Evolutionary conservation across 2,113 vertebrate genomes (phyloP).

Genomic region (Alouatta palliata): DNA sequence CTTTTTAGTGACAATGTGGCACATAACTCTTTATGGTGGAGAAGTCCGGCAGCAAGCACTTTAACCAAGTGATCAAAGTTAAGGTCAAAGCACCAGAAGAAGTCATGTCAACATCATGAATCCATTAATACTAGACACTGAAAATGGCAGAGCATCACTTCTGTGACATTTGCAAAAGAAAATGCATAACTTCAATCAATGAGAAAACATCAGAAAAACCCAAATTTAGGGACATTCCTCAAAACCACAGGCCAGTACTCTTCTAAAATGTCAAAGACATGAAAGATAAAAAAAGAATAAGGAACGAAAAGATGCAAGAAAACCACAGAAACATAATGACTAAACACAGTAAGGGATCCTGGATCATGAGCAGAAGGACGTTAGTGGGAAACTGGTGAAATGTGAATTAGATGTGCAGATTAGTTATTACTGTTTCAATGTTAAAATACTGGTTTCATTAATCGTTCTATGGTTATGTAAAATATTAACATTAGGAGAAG

Average conservation of each 20-base stretch:
- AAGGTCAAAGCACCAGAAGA: neutral
- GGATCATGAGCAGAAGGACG: neutral
- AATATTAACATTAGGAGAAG: neutral
- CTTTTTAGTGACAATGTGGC: neutral
- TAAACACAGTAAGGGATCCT: neutral
- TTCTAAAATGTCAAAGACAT: neutral
- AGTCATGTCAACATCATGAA: neutral
- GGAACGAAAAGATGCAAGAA: neutral
- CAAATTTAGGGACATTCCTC: neutral
- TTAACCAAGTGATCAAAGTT: neutral
- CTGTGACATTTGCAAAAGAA: neutral
- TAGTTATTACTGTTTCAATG: neutral
- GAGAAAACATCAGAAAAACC: neutral
- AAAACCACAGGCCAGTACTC: neutral
- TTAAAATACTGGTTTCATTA: neutral
- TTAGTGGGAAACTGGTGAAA: neutral
- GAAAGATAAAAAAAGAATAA: neutral
- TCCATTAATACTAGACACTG: neutral
- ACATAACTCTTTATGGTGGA: neutral
- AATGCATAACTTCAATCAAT: neutral
- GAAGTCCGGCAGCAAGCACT: neutral
- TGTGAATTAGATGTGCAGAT: accelerated
- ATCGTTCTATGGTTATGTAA: neutral
- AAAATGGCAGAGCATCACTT: neutral
- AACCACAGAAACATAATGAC: neutral